Base-by-base conservation (phyloP, 2,888 invertebrate genomes). In the Eupithecia exiguata region DNA sequence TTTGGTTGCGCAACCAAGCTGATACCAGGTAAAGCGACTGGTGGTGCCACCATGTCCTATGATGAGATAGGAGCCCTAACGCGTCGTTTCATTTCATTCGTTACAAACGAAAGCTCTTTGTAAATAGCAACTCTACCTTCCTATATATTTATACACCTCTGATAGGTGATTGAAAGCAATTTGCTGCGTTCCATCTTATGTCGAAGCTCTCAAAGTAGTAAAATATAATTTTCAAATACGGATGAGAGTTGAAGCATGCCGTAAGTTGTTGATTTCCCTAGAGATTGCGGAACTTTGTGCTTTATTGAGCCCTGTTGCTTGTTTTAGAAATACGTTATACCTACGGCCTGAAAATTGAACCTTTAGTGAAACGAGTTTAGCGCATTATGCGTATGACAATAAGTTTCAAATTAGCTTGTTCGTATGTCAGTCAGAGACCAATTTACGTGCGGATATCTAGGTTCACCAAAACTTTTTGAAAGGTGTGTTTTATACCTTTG, bases 211-310 rank as follows among this genome's bases (percentile, higher is more conserved):
- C 38, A 18, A 36, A 25, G 49, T 36, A 49, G 70, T 70, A 43
- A 61, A 63, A 68, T 35, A 63, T 68, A 70, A 75, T 66, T 69
- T 66, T 69, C 68, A 72, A 77, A 70, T 70, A 72, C 68, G 75
- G 63, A 73, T 76, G 72, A 71, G 63, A 71, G 76, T 77, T 70
- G 71, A 76, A 76, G 75, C 70, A 75, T 75, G 74, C 72, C 66
- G 75, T 76, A 76, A 75, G 74, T 78, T 74, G 76, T 63, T 78
- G 77, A 80, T 80, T 80, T 80, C 80, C 80, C 80, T 21, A 5
- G 72, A 74, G 78, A 70, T 75, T 71, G 70, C 62, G 71, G 46
- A 77, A 77, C 75, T 77, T 80, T 75, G 75, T 76, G 76, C 77
- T 78, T 77, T 78, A 79, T 78, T 77, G 75, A 75, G 77, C 76